Conservation (phyloP, 2,888 invertebrate species). For the Ophion obscuratus region DNA sequence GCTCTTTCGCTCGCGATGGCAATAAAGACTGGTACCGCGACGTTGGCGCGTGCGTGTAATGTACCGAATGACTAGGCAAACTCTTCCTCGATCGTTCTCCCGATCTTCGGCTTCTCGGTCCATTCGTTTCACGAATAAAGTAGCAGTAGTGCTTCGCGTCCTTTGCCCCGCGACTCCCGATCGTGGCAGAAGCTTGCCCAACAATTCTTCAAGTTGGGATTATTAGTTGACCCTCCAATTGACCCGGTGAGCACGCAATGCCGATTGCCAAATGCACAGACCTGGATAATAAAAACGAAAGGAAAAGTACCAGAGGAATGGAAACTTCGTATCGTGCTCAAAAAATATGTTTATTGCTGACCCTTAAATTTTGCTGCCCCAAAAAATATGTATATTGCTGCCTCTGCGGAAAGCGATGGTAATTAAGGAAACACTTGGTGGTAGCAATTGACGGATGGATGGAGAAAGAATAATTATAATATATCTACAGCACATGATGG, state of each 20-base stretch:
- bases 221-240: conserved; percentile 24
- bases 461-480: no score
- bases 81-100: conserved; percentile 24
- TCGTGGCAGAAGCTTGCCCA: conserved; percentile 11
- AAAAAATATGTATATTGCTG: no score
- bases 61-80: conserved; percentile 51
- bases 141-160: conserved; percentile 1
- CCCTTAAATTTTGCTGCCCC: no score
- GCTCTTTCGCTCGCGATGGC: not conserved
- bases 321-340: not conserved
- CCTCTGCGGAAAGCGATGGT: no score
- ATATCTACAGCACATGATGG: no score
- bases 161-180: conserved; percentile 15
- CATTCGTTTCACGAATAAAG: conserved; percentile 49
- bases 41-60: conserved; percentile 55
- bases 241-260: conserved; percentile 2
- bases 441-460: no score
- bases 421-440: no score
- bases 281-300: not conserved
- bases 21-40: conserved; percentile 1
- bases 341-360: no score
- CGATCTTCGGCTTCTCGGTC: conserved; percentile 17
- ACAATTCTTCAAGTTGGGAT: conserved; percentile 16
- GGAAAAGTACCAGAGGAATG: not conserved
- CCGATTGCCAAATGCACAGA: conserved; percentile 2